phyloP scores from a whole-genome alignment of 2,113 vertebrate species.

The Neolamprologus variostigma region DNA sequence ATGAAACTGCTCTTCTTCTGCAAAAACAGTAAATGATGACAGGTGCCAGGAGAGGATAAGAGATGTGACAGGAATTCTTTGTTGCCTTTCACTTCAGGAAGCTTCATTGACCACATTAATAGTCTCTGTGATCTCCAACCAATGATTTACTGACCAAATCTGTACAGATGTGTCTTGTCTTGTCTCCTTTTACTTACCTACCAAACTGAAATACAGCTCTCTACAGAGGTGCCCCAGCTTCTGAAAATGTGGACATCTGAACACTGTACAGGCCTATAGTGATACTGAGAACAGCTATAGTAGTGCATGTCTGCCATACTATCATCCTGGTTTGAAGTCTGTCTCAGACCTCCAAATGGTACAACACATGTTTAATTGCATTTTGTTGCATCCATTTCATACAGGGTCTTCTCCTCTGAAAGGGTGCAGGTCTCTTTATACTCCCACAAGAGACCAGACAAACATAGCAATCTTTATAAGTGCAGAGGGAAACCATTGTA shows the following conservation, averaged over 20 bases:
- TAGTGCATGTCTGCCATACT: neutral
- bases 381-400: slow-evolving; percentile 22
- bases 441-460: slow-evolving; percentile 15
- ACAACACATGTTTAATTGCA: slow-evolving; percentile 32
- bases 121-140: slow-evolving; percentile 41
- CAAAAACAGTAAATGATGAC: slow-evolving; percentile 66
- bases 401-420: slow-evolving; percentile 28
- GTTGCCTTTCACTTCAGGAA: slow-evolving; percentile 49
- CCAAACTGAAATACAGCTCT: slow-evolving; percentile 8
- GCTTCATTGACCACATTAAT: slow-evolving; percentile 62
- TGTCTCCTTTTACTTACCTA: neutral
- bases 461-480: slow-evolving; percentile 50
- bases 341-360: neutral
- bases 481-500: slow-evolving; percentile 41
- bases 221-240: neutral
- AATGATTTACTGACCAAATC: slow-evolving; percentile 47
- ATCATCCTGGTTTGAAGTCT: neutral
- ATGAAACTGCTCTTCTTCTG: slow-evolving; percentile 63
- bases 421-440: slow-evolving; percentile 4
- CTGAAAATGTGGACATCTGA: neutral
- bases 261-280: neutral
- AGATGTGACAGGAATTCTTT: slow-evolving; percentile 59
- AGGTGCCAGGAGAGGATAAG: slow-evolving; percentile 63
- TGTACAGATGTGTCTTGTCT: slow-evolving; percentile 18
- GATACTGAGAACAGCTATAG: neutral